phyloP scores from a whole-genome alignment of 92 coral and sea anemone genomes.

The Paragorgia papillata region DNA sequence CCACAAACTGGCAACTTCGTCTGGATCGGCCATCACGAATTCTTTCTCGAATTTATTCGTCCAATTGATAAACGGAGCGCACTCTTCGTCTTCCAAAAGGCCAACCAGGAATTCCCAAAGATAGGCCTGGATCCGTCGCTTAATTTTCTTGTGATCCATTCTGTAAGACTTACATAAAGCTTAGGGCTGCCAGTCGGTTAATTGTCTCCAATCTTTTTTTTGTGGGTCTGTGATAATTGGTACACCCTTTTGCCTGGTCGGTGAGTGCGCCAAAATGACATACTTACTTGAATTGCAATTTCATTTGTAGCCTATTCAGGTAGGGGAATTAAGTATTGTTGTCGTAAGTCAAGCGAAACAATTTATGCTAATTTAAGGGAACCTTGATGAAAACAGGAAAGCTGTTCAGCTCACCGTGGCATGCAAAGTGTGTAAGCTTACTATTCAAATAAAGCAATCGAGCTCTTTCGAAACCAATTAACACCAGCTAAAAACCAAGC shows the following conservation, averaged over 20 bases:
- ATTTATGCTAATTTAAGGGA: slow-evolving; percentile 4
- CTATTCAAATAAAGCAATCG: too few species aligned
- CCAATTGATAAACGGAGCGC: slow-evolving; percentile 47
- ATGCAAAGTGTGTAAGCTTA: slow-evolving; percentile 6
- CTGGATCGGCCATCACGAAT: slow-evolving; percentile 35
- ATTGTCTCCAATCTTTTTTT: neutral
- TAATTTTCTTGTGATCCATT: slow-evolving; percentile 31
- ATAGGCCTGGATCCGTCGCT: slow-evolving; percentile 42
- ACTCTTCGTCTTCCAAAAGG: slow-evolving; percentile 42
- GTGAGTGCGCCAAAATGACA: slow-evolving; percentile 1
- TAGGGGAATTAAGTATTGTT: neutral
- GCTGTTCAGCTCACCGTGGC: slow-evolving; percentile 25
- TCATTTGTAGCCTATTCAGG: slow-evolving; percentile 7
- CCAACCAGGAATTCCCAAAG: slow-evolving; percentile 47
- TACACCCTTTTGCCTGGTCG: neutral
- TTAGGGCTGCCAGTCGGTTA: neutral
- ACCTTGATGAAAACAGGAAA: slow-evolving; percentile 20
- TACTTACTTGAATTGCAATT: neutral
- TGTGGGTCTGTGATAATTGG: neutral
- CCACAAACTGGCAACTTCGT: slow-evolving; percentile 43
- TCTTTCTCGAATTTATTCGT: slow-evolving; percentile 43
- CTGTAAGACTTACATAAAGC: too few species aligned
- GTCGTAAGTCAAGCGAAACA: slow-evolving; percentile 1
- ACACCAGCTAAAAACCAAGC: too few species aligned
- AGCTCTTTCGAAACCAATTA: too few species aligned